A percentile compares a stretch with the other conserved stretches of the same genome.
Evolutionary conservation across 2,888 invertebrate species (phyloP).

Genomic region (Drosophila melanosoma): DNA sequence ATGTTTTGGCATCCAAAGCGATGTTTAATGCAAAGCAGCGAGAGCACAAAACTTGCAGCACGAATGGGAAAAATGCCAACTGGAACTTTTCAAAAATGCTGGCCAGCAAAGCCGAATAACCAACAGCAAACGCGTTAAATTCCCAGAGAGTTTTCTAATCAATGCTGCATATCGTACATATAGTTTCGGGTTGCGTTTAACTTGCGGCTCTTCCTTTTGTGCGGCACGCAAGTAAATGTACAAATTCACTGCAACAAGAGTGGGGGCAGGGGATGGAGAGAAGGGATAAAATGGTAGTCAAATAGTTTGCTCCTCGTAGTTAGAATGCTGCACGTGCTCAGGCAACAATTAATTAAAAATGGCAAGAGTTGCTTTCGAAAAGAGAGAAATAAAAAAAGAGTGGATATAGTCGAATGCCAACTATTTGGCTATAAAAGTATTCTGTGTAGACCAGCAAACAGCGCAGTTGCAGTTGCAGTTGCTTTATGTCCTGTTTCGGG

Average conservation of each 20-base stretch:
- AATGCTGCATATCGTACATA: conserved; percentile 10
- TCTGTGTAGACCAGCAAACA: background rate
- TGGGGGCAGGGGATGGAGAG: too few relatives aligned
- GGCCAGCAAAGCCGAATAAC: conserved; percentile 8
- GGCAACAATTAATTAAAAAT: conserved; percentile 53
- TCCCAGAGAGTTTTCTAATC: conserved; percentile 45
- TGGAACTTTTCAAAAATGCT: conserved; percentile 8
- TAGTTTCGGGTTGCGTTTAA: conserved; percentile 29
- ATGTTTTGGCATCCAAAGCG: background rate
- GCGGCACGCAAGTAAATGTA: conserved; percentile 13
- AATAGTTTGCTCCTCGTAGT: conserved; percentile 24
- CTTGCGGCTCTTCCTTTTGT: conserved; percentile 28
- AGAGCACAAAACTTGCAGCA: background rate
- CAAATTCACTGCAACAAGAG: conserved; percentile 14
- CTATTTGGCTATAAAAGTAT: conserved; percentile 9
- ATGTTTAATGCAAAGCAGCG: background rate
- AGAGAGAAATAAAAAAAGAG: background rate
- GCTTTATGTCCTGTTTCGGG: background rate
- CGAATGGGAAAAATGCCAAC: background rate
- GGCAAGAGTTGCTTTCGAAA: conserved; percentile 3
- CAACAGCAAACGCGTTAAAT: conserved; percentile 34
- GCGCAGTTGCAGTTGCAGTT: conserved; percentile 14
- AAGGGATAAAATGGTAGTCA: background rate
- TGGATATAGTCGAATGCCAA: background rate
- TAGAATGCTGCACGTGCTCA: conserved; percentile 11